Evolutionary conservation across 2,888 invertebrate species (phyloP), one percentile per base, ranked within the genome.

Genomic region (Glaucopsyche alexis): DNA sequence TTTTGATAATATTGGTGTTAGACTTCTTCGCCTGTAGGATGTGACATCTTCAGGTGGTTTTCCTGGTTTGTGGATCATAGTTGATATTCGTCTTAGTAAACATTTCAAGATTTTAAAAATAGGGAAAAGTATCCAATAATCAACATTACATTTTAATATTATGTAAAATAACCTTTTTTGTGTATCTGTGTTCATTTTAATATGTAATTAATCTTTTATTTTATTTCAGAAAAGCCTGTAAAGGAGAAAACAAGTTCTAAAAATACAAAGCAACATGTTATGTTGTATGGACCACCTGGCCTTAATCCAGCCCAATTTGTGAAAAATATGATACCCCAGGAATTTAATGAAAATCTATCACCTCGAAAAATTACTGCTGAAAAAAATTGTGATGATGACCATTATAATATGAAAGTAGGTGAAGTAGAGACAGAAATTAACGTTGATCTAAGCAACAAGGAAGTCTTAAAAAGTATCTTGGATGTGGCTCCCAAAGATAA

Each of bases 231-330:
- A 40, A 16, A 60, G 13, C n/a, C 11, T 16, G 29, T 42, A 6
- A 67, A 66, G 67, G n/a, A 67, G 40, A 66, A 66, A 13, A 7
- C 19, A 8, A 52, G 3, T 45, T 50, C 67, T 29, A 65, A 76
- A 79, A 49, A 50, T 0, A 13, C 47, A 5, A 79, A 73, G 1
- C 75, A 81, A 67, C 77, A 73, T 9, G 71, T 74, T 0, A 40
- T 84, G 0, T 81, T 79, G 0, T 83, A 78, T 49, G 86, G 86
- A 2, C 87, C 87, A 14, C 83, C 85, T 0, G 85, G 81, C 5
- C 40, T 76, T 52, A 50, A 71, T 55, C 71, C 49, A 0, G 29
- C 42, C 55, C 52, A 70, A 40, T 69, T 73, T 71, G 47, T 67
- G 69, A 16, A 66, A 38, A 52, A 74, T 65, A 29, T 50, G 42